Evolutionary conservation across 2,888 invertebrate species (phyloP), one percentile per base, ranked within the genome.

Genomic region (Meiosimyza platycephala): DNA sequence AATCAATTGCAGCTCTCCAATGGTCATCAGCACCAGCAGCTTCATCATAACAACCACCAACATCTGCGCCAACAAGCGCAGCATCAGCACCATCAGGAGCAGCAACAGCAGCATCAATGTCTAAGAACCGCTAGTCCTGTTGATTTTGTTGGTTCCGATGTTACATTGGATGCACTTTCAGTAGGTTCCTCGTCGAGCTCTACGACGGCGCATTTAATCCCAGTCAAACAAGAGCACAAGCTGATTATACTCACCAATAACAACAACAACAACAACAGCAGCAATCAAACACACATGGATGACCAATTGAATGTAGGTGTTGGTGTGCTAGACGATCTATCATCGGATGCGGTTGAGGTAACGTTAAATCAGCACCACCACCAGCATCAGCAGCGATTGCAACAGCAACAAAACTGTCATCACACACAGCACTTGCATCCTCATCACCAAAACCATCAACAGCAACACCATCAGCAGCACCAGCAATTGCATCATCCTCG

Each of bases 211-310:
- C 79, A 82, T 62, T 76, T 80, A 47, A 78, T 82, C 33, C 68
- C 81, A 2, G 80, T 84, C 2, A 85, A 85, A n/a, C 83, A 84
- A 52, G 85, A 85, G 68, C 80, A 82, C 62, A 83, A 85, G 62
- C 72, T 82, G n/a, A 75, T 82, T 6, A 81, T 83, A 63, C 76
- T 81, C 12, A 28, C 28, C 28, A 79, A 80, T n/a, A 55, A 67
- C 54, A 65, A 72, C 22, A 74, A 75, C 22, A 74, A 75, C n/a
- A 71, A 52, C 71, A 67, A 59, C 55, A 74, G 63, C 65, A 71
- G 65, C 55, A 70, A 22, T 55, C 67, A 55, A 16, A 18, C 57
- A 2, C 55, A 57, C 33, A 67, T 28, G 11, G 47, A 55, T 48
- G 28, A 28, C 28, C 28, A 28, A 28, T 13, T 57, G 57, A 50